phyloP scores from a whole-genome alignment of 2,113 vertebrate genomes.

The Fregetta grallaria region DNA sequence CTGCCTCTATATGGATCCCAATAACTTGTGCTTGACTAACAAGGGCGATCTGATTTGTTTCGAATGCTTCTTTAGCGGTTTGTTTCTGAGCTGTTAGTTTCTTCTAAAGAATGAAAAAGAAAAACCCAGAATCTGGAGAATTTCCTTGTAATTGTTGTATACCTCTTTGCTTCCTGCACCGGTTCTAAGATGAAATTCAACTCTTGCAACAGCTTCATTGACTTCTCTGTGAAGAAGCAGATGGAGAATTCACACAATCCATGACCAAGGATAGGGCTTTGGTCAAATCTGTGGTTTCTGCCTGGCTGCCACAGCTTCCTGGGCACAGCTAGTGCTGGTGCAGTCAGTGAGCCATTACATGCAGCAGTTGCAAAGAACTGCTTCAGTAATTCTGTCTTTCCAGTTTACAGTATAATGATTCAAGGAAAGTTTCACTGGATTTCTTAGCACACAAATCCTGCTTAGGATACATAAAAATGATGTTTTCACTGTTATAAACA shows the following conservation, averaged over 20 bases:
- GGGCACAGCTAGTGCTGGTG: neutral
- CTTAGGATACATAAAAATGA: neutral
- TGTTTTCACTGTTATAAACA: neutral
- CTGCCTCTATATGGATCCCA: neutral
- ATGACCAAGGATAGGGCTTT: neutral
- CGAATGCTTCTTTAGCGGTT: neutral
- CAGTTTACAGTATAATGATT: neutral
- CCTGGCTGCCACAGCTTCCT: neutral
- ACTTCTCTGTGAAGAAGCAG: neutral
- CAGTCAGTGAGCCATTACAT: neutral
- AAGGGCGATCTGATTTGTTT: neutral
- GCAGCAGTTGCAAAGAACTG: neutral
- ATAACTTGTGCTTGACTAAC: neutral
- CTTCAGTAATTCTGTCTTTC: neutral
- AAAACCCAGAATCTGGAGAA: neutral
- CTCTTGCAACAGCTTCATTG: neutral
- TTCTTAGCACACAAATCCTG: neutral
- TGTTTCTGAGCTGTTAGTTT: neutral
- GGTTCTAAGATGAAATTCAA: neutral
- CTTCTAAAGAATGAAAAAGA: neutral
- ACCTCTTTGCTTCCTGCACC: neutral
- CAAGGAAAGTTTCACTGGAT: neutral
- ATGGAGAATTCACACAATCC: neutral
- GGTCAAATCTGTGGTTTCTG: neutral
- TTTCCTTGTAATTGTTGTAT: neutral